phyloP scores from a whole-genome alignment of 2,888 invertebrate species.

The Hipparchia sbordonii region DNA sequence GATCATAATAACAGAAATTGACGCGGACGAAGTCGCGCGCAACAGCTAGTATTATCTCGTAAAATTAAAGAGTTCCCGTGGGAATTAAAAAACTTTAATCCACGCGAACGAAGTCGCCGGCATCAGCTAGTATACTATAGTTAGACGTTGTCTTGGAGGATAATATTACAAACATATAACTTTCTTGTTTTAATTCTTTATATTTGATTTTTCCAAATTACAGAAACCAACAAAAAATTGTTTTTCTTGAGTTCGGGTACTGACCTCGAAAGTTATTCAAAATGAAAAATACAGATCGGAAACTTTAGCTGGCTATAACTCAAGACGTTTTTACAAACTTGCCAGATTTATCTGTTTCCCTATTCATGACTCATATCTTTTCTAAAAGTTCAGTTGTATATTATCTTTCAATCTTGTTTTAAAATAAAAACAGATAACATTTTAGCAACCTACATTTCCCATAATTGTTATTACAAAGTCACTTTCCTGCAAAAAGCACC shows the following conservation, averaged over 20 bases:
- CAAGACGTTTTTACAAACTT: conserved; percentile 14
- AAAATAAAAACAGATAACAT: neutral
- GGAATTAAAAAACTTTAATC: too few species aligned
- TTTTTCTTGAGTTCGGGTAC: neutral
- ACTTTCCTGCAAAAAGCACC: too few species aligned
- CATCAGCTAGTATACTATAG: too few species aligned
- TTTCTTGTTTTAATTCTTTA: too few species aligned
- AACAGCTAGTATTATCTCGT: too few species aligned
- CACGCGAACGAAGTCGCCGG: too few species aligned
- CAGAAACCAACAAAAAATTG: neutral
- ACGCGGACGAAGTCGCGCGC: too few species aligned
- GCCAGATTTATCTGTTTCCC: conserved; percentile 7
- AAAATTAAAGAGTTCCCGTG: too few species aligned
- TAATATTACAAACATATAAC: too few species aligned
- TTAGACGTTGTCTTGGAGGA: too few species aligned
- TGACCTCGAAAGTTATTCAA: conserved; percentile 2
- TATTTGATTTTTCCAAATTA: too few species aligned
- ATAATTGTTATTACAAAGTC: neutral
- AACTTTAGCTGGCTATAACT: conserved; percentile 4
- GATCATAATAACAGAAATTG: too few species aligned
- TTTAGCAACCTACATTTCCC: neutral
- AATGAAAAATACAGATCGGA: conserved; percentile 5
- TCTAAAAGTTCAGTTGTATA: neutral
- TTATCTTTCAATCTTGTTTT: neutral
- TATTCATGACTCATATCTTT: conserved; percentile 4